Base-by-base conservation (phyloP, 2,888 invertebrate genomes). In the Horisme vitalbata region DNA sequence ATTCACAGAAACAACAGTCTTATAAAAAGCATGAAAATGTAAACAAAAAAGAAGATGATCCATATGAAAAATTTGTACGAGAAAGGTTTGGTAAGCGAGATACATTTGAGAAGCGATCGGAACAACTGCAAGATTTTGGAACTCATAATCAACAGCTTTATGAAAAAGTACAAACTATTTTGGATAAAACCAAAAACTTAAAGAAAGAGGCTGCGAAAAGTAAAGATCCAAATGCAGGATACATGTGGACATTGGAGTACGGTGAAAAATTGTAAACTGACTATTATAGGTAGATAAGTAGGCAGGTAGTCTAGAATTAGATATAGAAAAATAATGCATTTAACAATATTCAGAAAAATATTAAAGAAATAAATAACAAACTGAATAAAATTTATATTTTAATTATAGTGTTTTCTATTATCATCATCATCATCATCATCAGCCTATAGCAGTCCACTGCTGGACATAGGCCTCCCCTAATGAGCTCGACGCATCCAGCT, bases 191-290 rank as follows among this genome's bases (percentile, higher is more conserved):
- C 27, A 74, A 83, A 57, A 66, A 79, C 41, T 75, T 82, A 43
- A 73, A 82, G 36, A 72, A 82, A 55, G 73, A 86, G 63, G 83
- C 83, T 8, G 79, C 75, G 41, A 76, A 82, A 53, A 81, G 84
- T 49, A 78, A 77, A 3, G 87, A 90, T 59, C 83, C 85, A 4
- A 83, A 84, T 26, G 90, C 90, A 43, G 85, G 80, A 21, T 91
- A 91, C 54, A 81, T 83, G 72, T 91, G 91, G 91, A 85, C 88
- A 8, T 68, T 91, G 26, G 89, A 91, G 68, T 91, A 91, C 65
- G 83, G 81, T 39, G 80, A 85, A 63, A 89, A 90, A 44, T 24
- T 55, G 33, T 59, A 59, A 37, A 20, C n/a, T n/a, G n/a, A 36
- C n/a, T 35, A 13, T 9, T 21, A 2, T 8, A 20, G 18, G 21